These are phyloP conservation scores for Scarus forsteni DNA, from an alignment of 2,797 vertebrate species.

Conservation along the genomic window DNA sequence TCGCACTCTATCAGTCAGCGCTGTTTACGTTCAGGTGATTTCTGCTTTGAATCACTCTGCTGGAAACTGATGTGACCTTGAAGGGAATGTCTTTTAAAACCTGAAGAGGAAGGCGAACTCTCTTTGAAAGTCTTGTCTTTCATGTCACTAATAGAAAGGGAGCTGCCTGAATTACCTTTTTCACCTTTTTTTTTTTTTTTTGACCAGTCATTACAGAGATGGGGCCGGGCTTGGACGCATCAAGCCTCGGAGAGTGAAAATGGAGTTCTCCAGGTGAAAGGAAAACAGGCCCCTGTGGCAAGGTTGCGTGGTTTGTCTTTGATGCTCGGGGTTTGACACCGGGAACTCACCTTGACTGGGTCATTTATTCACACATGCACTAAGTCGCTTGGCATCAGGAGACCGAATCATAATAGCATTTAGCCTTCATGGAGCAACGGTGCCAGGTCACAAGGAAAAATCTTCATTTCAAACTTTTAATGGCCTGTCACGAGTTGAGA, in stretches of 20 bases:
- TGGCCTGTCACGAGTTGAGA: neutral
- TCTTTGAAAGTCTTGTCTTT: constrained; percentile 75
- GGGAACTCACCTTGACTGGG: constrained; percentile 75
- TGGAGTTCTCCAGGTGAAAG: constrained; percentile 71
- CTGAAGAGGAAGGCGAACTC: constrained; percentile 56
- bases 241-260: constrained; percentile 62
- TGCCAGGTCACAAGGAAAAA: constrained; percentile 39
- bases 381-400: constrained; percentile 57
- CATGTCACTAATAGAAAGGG: constrained; percentile 66
- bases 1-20: constrained; percentile 58
- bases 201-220: constrained; percentile 68
- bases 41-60: constrained; percentile 64
- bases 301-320: constrained; percentile 74
- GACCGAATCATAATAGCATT: constrained; percentile 55
- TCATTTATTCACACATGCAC: constrained; percentile 74
- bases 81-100: constrained; percentile 52
- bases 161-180: constrained; percentile 58
- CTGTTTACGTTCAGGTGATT: constrained; percentile 68
- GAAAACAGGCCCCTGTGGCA: constrained; percentile 61
- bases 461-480: constrained; percentile 43
- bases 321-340: constrained; percentile 66
- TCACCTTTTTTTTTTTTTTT: constrained; percentile 21
- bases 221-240: constrained; percentile 68
- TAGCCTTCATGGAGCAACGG: constrained; percentile 66
- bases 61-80: constrained; percentile 75